Evolutionary conservation across 2,888 invertebrate species (phyloP).

Genomic region (Cheilosia soror): DNA sequence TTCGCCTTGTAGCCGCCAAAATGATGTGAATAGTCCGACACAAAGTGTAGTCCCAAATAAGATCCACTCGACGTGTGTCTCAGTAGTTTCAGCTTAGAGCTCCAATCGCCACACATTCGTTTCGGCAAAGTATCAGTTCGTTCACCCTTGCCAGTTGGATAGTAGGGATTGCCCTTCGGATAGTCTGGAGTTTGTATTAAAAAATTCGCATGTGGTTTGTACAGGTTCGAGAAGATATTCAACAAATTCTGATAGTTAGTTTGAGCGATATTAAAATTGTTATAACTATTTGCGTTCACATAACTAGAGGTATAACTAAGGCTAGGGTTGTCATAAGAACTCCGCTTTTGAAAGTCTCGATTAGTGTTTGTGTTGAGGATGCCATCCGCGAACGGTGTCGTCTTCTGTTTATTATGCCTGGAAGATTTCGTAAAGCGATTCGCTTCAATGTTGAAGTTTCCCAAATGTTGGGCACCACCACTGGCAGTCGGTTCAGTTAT

Average conservation of each 20-base stretch:
- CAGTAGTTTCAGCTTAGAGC: constrained; percentile 89
- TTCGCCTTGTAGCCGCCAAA: constrained; percentile 90
- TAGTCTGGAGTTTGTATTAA: constrained; percentile 80
- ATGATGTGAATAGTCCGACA: constrained; percentile 91
- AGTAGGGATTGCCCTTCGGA: constrained; percentile 79
- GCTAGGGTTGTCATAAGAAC: constrained; percentile 74
- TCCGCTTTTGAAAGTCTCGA: constrained; percentile 73
- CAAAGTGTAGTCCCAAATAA: constrained; percentile 88
- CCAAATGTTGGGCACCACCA: constrained; percentile 43
- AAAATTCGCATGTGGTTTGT: constrained; percentile 79
- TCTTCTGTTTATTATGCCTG: constrained; percentile 72
- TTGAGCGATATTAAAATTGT: constrained; percentile 79
- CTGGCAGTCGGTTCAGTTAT: constrained; percentile 84
- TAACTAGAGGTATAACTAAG: constrained; percentile 75
- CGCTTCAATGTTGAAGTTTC: constrained; percentile 75
- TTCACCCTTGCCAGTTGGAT: constrained; percentile 64
- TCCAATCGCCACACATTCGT: constrained; percentile 92
- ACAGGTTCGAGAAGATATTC: constrained; percentile 79
- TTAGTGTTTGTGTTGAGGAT: constrained; percentile 67
- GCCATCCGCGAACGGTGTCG: constrained; percentile 53
- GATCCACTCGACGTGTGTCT: constrained; percentile 87
- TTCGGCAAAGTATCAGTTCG: constrained; percentile 80
- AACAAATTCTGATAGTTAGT: constrained; percentile 79
- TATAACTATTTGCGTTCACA: constrained; percentile 77
- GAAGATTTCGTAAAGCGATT: constrained; percentile 76